Percentiles rank a stretch among this genome's conserved stretches.
Conservation (phyloP, 2,888 invertebrate species). For the Agonopterix alstromeriana region DNA sequence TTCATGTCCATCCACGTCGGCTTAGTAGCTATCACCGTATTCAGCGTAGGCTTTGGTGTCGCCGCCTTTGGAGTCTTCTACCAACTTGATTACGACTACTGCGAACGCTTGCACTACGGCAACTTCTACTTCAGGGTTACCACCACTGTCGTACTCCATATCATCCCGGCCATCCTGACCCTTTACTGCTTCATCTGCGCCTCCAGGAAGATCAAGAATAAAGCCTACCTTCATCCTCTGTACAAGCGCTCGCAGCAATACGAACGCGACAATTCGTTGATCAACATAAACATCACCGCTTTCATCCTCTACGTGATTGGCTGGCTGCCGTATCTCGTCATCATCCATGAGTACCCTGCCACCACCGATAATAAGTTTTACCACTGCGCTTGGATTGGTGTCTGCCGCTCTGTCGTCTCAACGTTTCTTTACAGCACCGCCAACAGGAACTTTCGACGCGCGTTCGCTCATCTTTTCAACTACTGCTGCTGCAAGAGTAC, state of each 20-base stretch:
- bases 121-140: conserved; percentile 74
- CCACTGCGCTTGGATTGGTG: conserved; percentile 81
- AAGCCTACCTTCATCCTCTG: conserved; percentile 63
- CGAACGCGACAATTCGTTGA: conserved; percentile 78
- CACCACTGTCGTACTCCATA: conserved; percentile 76
- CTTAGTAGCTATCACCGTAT: conserved; percentile 69
- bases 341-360: conserved; percentile 69
- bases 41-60: conserved; percentile 71
- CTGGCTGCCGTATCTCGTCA: conserved; percentile 82
- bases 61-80: conserved; percentile 79
- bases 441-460: conserved; percentile 82
- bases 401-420: conserved; percentile 82
- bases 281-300: conserved; percentile 80
- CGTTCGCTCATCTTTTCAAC: conserved; percentile 84
- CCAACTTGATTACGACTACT: conserved; percentile 82
- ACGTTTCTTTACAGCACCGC: conserved; percentile 78
- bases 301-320: conserved; percentile 78
- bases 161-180: conserved; percentile 75
- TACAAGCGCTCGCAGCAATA: conserved; percentile 80
- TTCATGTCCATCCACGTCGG: conserved; percentile 71
- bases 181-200: conserved; percentile 72
- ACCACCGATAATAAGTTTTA: conserved; percentile 77
- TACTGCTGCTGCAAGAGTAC: conserved; percentile 83
- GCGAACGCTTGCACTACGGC: conserved; percentile 72
- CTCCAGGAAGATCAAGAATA: conserved; percentile 64